Evolutionary conservation across 1,140 invertebrate species (phyloP).

Genomic region (Orius insidiosus): DNA sequence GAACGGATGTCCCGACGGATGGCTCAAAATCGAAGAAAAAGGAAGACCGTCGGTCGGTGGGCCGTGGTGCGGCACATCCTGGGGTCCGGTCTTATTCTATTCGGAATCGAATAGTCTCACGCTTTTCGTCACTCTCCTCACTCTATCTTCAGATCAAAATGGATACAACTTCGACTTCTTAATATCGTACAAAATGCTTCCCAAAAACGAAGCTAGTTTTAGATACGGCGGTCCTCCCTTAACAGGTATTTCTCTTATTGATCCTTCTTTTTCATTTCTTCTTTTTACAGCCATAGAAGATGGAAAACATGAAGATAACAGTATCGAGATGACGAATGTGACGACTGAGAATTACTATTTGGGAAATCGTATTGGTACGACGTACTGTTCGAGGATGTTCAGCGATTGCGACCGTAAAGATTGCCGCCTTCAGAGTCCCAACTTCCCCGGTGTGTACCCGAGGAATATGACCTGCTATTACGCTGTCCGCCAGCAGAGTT

Average conservation of each 20-base stretch:
- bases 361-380: constrained; percentile 70
- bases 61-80: constrained; percentile 65
- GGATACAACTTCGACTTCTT: constrained; percentile 73
- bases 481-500: constrained; percentile 62
- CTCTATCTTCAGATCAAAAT: constrained; percentile 57
- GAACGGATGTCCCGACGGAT: constrained; percentile 59
- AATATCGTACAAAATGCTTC: constrained; percentile 65
- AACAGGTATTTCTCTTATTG: constrained; percentile 11
- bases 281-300: neutral
- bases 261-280: neutral
- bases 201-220: constrained; percentile 58
- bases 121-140: constrained; percentile 47
- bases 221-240: constrained; percentile 39
- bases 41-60: constrained; percentile 50
- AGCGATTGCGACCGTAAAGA: constrained; percentile 72
- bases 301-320: neutral
- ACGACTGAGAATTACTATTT: constrained; percentile 33
- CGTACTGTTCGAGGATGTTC: constrained; percentile 77
- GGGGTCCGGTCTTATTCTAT: constrained; percentile 69
- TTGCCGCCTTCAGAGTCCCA: constrained; percentile 75
- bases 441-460: constrained; percentile 80
- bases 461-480: constrained; percentile 78
- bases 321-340: constrained; percentile 12
- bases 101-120: constrained; percentile 62
- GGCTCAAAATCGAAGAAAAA: constrained; percentile 55